Conservation (phyloP, 1,140 invertebrate genomes). For the Gyrodactylus salaris region DNA sequence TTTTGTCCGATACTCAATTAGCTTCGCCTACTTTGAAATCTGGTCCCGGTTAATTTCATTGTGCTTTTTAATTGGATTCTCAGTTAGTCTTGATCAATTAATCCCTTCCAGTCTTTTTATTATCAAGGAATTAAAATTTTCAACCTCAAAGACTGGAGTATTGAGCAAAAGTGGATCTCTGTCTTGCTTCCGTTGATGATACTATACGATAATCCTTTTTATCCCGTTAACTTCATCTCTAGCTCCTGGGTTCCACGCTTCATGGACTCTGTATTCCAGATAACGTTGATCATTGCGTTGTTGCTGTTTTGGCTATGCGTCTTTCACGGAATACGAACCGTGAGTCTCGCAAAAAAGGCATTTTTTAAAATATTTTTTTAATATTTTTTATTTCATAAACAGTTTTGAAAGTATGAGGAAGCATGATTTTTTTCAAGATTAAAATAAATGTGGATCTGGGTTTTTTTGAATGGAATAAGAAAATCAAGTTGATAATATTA, state of each 20-base stretch:
- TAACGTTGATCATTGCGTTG: constrained; percentile 46
- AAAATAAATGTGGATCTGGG: too few relatives aligned
- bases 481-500: too few relatives aligned
- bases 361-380: too few relatives aligned
- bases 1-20: not conserved
- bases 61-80: not conserved
- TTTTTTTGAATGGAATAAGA: too few relatives aligned
- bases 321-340: constrained; percentile 67
- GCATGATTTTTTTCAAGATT: too few relatives aligned
- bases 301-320: constrained; percentile 68
- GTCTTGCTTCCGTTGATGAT: constrained; percentile 50
- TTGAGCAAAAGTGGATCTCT: constrained; percentile 81
- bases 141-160: constrained; percentile 61
- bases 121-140: constrained; percentile 51
- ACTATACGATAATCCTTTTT: constrained; percentile 70
- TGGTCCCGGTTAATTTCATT: constrained; percentile 8
- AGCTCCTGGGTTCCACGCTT: constrained; percentile 60
- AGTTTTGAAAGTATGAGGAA: too few relatives aligned
- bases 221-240: constrained; percentile 50
- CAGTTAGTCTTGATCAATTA: not conserved
- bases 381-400: too few relatives aligned
- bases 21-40: constrained; percentile 5
- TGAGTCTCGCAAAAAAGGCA: too few relatives aligned
- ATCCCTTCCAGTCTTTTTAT: constrained; percentile 43
- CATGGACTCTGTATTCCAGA: constrained; percentile 53